Evolutionary conservation across 2,113 vertebrate species (phyloP).

Genomic region (pig (Sus scrofa)): DNA sequence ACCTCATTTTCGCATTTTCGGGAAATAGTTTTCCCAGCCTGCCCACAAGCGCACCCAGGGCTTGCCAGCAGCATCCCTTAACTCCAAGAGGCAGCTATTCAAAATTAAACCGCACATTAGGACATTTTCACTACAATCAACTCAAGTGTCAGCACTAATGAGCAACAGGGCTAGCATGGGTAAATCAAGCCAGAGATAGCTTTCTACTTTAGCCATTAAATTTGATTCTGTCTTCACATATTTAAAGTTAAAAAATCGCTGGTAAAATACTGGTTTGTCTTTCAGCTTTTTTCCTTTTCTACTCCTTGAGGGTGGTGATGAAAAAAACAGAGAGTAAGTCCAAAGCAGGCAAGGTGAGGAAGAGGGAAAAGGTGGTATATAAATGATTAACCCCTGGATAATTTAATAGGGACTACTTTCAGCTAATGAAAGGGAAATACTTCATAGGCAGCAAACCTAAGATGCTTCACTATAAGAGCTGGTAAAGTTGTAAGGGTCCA

Average conservation of each 20-base stretch:
- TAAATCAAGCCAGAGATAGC: neutral
- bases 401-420: neutral
- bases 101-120: constrained; percentile 51
- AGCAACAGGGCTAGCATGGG: neutral
- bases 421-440: constrained; percentile 18
- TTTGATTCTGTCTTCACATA: neutral
- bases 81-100: constrained; percentile 23
- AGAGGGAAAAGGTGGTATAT: neutral
- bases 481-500: neutral
- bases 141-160: neutral
- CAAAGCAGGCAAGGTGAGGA: neutral
- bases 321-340: neutral
- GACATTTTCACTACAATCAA: constrained; percentile 29
- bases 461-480: neutral
- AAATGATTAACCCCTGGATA: neutral
- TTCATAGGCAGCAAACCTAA: neutral
- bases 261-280: neutral
- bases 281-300: neutral
- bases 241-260: neutral
- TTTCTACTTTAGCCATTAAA: constrained; percentile 1
- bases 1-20: constrained; percentile 54
- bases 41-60: constrained; percentile 66
- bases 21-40: constrained; percentile 71
- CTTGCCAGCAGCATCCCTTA: constrained; percentile 65
- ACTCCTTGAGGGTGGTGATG: neutral